Base-by-base conservation (phyloP, 2,113 vertebrate genomes). In the Plestiodon gilberti region DNA sequence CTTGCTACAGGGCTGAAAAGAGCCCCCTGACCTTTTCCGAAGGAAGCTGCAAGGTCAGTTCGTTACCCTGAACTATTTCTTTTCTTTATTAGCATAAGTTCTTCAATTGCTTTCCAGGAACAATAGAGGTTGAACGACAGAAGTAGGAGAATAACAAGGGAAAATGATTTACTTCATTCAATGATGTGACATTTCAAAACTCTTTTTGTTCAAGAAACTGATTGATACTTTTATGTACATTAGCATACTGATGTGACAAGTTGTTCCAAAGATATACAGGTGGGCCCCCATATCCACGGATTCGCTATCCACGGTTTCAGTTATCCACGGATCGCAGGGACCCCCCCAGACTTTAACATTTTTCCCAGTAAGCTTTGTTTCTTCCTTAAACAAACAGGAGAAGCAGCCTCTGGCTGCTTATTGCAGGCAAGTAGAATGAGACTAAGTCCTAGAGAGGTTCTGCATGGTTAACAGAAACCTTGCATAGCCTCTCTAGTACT, bases 1-100 rank as follows among this genome's bases (percentile, higher is more conserved):
- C 55, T 83, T 77, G 79, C 75, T 65, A 7, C 4, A 81, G 59
- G 64, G 13, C 77, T 90, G 84, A 90, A 90, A 85, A 18, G n/a
- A 91, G n/a, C 48, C 79, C 74, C 65, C 43, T 85, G 78, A 93
- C 70, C 80, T 83, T 28, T 30, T 87, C 82, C 93, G 86, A 93
- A 86, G 38, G 18, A 90, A 91, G 83, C 81, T 10, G 82, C 73
- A 52, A 30, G 85, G 15, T 64, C 8, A 88, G 87, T 91, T 83
- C 17, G 43, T 84, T 77, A 83, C 73, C 87, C 43, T 69, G 79
- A 86, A 89, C 83, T 17, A 38, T 71, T 30, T 84, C 6, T n/a
- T 89, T 89, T 59, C 14, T 82, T 40, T 59, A 6, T 33, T 62
- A 88, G 25, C 83, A 87, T 70, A 86, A 76, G 52, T 69, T 86